These are phyloP conservation scores for Bombycilla garrulus DNA, from an alignment of 2,113 vertebrate species.

Conservation along the genomic window DNA sequence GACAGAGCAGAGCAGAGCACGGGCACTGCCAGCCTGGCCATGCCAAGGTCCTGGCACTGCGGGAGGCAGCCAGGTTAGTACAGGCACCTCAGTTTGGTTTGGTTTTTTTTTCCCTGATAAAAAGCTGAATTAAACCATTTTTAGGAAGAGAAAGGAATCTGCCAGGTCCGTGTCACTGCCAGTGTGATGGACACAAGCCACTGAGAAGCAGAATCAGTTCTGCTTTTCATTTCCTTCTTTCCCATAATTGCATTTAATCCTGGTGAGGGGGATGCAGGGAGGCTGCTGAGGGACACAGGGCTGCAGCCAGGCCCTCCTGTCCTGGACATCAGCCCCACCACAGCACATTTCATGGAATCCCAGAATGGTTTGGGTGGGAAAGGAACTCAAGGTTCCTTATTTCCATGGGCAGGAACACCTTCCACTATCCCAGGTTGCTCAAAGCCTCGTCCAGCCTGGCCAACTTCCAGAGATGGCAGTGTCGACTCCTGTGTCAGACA, in stretches of 20 bases:
- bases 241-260: not conserved
- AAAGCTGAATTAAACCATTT: not conserved
- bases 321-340: not conserved
- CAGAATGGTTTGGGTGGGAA: not conserved
- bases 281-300: not conserved
- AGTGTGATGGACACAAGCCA: fast-evolving
- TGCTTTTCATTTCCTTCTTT: not conserved
- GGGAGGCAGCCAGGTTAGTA: not conserved
- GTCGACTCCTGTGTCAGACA: fast-evolving
- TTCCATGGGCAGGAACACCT: not conserved
- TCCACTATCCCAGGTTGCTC: not conserved
- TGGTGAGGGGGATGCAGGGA: not conserved
- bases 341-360: not conserved
- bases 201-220: not conserved
- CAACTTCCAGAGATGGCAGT: not conserved
- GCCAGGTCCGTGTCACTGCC: fast-evolving
- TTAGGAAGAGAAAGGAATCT: not conserved
- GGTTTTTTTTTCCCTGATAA: not conserved
- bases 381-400: not conserved
- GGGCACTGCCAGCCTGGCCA: not conserved
- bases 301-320: not conserved
- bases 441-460: not conserved
- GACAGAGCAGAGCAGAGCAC: not conserved
- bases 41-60: not conserved
- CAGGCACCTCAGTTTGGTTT: not conserved